A percentile compares a stretch with the other conserved stretches of the same genome.
Evolutionary conservation across 2,888 invertebrate genomes (phyloP).

Genomic region (Lithophane semibrunnea): DNA sequence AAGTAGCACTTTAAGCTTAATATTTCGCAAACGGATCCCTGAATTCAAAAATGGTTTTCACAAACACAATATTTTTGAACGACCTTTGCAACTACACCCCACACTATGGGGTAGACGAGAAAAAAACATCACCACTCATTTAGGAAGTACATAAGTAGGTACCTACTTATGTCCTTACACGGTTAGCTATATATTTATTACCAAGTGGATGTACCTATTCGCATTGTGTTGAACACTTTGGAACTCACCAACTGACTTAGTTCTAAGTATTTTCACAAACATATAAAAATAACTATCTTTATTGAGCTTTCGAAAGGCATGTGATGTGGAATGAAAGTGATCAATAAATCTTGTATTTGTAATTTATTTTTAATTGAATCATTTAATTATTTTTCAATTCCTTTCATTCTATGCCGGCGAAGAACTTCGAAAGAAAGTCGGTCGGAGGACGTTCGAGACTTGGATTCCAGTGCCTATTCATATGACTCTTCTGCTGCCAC

Average conservation of each 20-base stretch:
- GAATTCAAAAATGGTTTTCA: too few species aligned
- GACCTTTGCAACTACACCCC: too few species aligned
- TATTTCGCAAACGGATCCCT: too few species aligned
- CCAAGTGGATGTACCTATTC: neutral
- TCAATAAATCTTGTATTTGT: conserved; percentile 82
- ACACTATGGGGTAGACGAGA: too few species aligned
- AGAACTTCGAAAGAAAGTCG: conserved; percentile 97
- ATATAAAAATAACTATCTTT: neutral
- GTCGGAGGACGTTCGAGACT: conserved; percentile 94
- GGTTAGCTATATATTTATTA: neutral
- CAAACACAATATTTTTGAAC: too few species aligned
- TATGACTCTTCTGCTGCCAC: conserved; percentile 96
- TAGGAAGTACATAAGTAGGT: too few species aligned
- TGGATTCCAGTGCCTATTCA: conserved; percentile 96
- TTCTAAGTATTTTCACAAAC: neutral
- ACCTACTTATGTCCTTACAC: neutral
- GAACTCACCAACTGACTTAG: neutral
- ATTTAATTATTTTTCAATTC: neutral
- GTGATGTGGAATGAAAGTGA: conserved; percentile 84
- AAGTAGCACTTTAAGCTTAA: too few species aligned
- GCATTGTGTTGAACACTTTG: neutral
- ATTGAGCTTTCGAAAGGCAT: conserved; percentile 75
- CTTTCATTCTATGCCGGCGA: conserved; percentile 87
- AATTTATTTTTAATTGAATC: conserved; percentile 57
- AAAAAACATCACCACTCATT: too few species aligned